These are phyloP conservation scores for Ceratoteleas bidentatus DNA, from an alignment of 1,140 invertebrate genomes.

Conservation along the genomic window DNA sequence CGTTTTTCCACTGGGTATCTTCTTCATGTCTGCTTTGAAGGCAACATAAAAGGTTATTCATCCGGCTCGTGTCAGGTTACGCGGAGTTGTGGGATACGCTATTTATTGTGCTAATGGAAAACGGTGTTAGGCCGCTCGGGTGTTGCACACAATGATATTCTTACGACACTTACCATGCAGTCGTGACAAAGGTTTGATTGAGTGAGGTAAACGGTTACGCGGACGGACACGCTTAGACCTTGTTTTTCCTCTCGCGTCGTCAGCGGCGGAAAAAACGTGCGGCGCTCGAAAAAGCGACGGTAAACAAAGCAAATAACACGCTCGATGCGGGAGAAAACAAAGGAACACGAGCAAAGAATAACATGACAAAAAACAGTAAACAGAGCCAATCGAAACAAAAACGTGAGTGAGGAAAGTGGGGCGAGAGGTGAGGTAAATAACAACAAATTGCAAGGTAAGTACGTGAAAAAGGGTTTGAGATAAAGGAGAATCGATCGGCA, in stretches of 20 bases:
- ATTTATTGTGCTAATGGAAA: slow-evolving; percentile 51
- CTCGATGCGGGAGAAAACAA: neutral
- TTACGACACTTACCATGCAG: slow-evolving; percentile 29
- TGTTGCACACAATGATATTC: slow-evolving; percentile 34
- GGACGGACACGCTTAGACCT: slow-evolving; percentile 25
- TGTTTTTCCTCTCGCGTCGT: slow-evolving; percentile 3
- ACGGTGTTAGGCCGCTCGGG: slow-evolving; percentile 7
- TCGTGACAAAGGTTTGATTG: slow-evolving; percentile 52
- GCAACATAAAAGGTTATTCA: slow-evolving; percentile 30
- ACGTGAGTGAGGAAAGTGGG: neutral
- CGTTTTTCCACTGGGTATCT: neutral
- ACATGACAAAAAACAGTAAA: neutral
- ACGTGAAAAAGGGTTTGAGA: neutral
- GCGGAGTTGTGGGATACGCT: slow-evolving; percentile 17
- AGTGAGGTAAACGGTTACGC: slow-evolving; percentile 21
- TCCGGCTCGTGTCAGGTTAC: slow-evolving; percentile 25
- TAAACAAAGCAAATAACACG: neutral
- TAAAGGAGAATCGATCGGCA: no score
- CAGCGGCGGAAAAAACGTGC: neutral
- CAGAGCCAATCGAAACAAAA: neutral
- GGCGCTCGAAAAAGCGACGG: neutral
- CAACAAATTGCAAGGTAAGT: neutral
- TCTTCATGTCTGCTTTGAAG: slow-evolving; percentile 17
- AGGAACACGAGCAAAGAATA: neutral
- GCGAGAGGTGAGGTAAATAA: neutral